Conservation (phyloP, 1,140 invertebrate genomes). For the Drosophila seguyi region DNA sequence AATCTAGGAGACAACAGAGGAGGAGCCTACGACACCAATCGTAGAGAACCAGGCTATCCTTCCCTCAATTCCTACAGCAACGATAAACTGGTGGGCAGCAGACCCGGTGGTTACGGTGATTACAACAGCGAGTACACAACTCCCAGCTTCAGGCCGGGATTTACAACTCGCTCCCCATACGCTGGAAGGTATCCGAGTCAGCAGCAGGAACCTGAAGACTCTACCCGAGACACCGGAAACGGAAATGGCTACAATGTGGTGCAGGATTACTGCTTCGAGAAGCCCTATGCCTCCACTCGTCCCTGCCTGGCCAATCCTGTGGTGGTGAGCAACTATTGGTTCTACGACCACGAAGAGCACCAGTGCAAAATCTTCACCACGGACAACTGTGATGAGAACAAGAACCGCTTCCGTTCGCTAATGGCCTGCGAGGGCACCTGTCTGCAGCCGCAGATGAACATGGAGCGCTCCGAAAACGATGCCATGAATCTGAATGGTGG, state of each 20-base stretch:
- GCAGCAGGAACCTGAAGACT: slow-evolving; percentile 15
- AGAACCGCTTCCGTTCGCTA: slow-evolving; percentile 69
- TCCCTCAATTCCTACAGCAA: slow-evolving; percentile 38
- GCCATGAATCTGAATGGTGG: slow-evolving; percentile 20
- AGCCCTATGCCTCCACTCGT: slow-evolving; percentile 49
- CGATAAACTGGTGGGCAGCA: slow-evolving; percentile 34
- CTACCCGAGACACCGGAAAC: not conserved
- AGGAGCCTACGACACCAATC: slow-evolving; percentile 24
- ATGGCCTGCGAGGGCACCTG: slow-evolving; percentile 72
- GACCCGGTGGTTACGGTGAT: slow-evolving; percentile 30
- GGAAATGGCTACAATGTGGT: slow-evolving; percentile 57
- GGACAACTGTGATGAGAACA: slow-evolving; percentile 76
- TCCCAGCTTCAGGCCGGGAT: slow-evolving; percentile 12
- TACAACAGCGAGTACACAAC: slow-evolving; percentile 25
- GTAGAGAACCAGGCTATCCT: slow-evolving; percentile 16
- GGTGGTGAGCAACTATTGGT: slow-evolving; percentile 72
- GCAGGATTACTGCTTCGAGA: slow-evolving; percentile 73
- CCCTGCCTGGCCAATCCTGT: slow-evolving; percentile 58
- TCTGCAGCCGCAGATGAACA: slow-evolving; percentile 49
- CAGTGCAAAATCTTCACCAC: slow-evolving; percentile 78
- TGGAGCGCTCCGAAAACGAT: slow-evolving; percentile 47
- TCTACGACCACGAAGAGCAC: slow-evolving; percentile 74
- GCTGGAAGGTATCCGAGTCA: slow-evolving; percentile 10
- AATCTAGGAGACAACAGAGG: slow-evolving; percentile 1
- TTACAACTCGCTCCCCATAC: slow-evolving; percentile 41